A percentile compares a stretch with the other conserved stretches of the same genome.
Conservation (phyloP, 1,140 invertebrate species). For the Drosophila bocqueti region DNA sequence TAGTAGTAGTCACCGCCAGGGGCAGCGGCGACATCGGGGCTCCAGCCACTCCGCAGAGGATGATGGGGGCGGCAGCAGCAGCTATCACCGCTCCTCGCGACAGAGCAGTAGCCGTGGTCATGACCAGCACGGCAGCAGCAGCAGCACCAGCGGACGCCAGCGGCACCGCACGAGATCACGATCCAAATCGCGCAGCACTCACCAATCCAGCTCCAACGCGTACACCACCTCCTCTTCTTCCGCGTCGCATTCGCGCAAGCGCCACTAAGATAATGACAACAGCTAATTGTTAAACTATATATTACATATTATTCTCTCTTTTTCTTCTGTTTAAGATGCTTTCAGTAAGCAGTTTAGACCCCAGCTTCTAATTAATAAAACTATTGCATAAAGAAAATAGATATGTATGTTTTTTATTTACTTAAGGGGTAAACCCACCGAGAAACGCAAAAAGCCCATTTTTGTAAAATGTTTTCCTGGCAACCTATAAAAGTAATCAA, state of each 20-base stretch:
- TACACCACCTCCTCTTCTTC: constrained; percentile 59
- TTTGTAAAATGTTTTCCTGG: no score
- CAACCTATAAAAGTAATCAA: no score
- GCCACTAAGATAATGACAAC: constrained; percentile 50
- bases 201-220: constrained; percentile 57
- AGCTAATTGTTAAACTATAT: constrained; percentile 29
- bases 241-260: constrained; percentile 61
- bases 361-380: constrained; percentile 12
- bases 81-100: constrained; percentile 40
- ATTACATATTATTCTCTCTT: constrained; percentile 36
- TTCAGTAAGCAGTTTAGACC: constrained; percentile 31
- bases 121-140: constrained; percentile 37
- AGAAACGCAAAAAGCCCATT: no score
- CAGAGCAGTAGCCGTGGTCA: constrained; percentile 47
- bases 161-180: constrained; percentile 58
- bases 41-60: constrained; percentile 63
- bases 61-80: constrained; percentile 18
- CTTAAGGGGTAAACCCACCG: no score
- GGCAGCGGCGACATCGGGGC: constrained; percentile 22
- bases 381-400: background rate
- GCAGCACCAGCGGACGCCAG: constrained; percentile 37
- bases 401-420: background rate
- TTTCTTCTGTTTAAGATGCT: constrained; percentile 37
- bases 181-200: constrained; percentile 66
- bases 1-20: constrained; percentile 18